Base-by-base conservation (phyloP, 2,113 vertebrate species). In the Elephas maximus region DNA sequence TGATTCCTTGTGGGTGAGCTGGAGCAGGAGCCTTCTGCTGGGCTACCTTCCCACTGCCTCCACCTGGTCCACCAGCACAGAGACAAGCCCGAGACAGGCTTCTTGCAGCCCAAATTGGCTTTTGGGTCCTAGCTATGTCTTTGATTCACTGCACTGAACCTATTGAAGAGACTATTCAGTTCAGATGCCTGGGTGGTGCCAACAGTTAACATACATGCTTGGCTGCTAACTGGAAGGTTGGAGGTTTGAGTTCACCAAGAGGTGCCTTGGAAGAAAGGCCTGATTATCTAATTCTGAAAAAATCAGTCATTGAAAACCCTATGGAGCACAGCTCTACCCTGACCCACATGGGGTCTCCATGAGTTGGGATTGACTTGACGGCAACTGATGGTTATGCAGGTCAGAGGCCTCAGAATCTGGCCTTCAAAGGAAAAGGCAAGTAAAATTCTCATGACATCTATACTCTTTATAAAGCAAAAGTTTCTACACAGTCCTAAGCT, bases 11-110 rank as follows among this genome's bases (percentile, higher is more conserved):
- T 97, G 87, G 37, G 87, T 17, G 24, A 96, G 71, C 51, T 37
- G 81, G n/a, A 90, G 67, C 78, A 79, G 51, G 26, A 63, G 4
- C 84, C 60, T 45, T 96, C 94, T 97, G 90, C 78, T 44, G 2
- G 60, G 60, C 10, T 44, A 10, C 0, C 65, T 87, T 91, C 79
- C 85, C 97, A 0, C 0, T 21, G 26, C 44, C 37, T 92, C 23
- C 74, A 24, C 0, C 9, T 48, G 26, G 1, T 11, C 77, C 41
- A 74, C 10, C 65, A 45, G 33, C 2, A 73, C 2, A 82, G 92
- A 92, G 88, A 18, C 37, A 53, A 24, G 2, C 28, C 86, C 26
- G 1, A 51, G 23, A 28, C 8, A 67, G 79, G 21, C 7, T 88
- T 37, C 69, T 41, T 62, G 44, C 10, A 1, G 67, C 62, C 15